A percentile compares a stretch with the other conserved stretches of the same genome.
Conservation (phyloP, 1,140 invertebrate species). For the Bombus superbus region DNA sequence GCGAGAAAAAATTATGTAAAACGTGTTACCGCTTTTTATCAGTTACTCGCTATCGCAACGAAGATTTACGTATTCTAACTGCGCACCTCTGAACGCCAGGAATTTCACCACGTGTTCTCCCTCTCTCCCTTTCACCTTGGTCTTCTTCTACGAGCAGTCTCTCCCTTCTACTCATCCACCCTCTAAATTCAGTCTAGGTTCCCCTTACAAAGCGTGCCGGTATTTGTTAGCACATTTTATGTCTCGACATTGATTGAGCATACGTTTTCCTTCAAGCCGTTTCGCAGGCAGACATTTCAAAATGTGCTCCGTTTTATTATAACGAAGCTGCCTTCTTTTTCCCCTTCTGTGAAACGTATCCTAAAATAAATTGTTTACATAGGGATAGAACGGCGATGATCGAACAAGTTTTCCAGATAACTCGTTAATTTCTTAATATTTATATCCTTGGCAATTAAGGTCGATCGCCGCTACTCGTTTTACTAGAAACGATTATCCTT, state of each 20-base stretch:
- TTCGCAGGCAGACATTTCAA: constrained; percentile 26
- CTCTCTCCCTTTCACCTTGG: constrained; percentile 36
- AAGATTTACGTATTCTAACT: constrained; percentile 46
- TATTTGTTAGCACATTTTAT: constrained; percentile 64
- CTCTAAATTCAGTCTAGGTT: constrained; percentile 50
- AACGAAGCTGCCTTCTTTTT: background rate
- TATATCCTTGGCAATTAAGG: background rate
- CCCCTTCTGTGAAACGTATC: background rate
- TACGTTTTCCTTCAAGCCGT: constrained; percentile 44
- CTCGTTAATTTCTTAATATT: background rate
- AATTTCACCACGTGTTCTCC: constrained; percentile 59
- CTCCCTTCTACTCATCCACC: constrained; percentile 53
- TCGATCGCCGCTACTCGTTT: background rate
- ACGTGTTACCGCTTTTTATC: constrained; percentile 5
- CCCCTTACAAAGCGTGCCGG: constrained; percentile 49
- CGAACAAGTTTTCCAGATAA: background rate
- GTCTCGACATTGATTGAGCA: constrained; percentile 65
- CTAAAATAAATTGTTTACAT: background rate
- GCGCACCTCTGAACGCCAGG: constrained; percentile 56
- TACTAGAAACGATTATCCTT: no score
- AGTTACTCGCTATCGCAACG: constrained; percentile 17
- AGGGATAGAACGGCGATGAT: background rate
- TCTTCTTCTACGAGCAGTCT: constrained; percentile 49
- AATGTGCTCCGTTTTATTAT: constrained; percentile 18
- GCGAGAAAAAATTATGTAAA: constrained; percentile 4